Base-by-base conservation (phyloP, 1,140 invertebrate species). In the Acyrthosiphon pisum region DNA sequence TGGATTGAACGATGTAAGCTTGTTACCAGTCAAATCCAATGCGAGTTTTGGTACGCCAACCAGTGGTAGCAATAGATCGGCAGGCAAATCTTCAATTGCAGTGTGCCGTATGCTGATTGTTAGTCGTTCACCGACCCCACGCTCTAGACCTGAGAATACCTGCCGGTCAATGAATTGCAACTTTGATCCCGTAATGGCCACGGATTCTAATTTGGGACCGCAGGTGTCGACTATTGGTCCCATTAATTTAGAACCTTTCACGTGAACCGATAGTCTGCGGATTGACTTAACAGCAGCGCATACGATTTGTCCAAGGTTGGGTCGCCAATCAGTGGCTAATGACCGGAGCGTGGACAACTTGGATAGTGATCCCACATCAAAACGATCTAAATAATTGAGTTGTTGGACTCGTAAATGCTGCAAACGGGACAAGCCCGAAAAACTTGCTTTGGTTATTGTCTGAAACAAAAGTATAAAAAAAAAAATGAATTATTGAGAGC, bases 1-100 rank as follows among this genome's bases (percentile, higher is more conserved):
- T 50, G 97, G 97, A 95, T 97, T 97, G 50, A 98, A 95, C 90
- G 97, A 97, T 90, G 97, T 96, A 94, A 98, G 96, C 95, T 97
- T 96, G 95, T 98, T 98, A 94, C 97, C 96, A 94, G 97, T 97
- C 84, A 98, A 95, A 95, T 98, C 98, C 84, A 98, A 95, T 7
- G 97, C 97, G n/a, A 98, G 96, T 95, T 98, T 97, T 1, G 97
- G 97, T 93, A 98, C 96, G 95, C 96, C 96, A 23, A 97, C 96
- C 94, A 98, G 95, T 87, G 97, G 96, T 30, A 97, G 96, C 95
- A 98, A 97, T 91, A 98, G 96, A 89, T 97, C 97, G 0, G 97
- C 96, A 48, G 98, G 98, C 92, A 98, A 95, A 94, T 97, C 96
- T 93, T 96, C 96, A 23, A 98, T 96, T 83, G 96, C 96, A 6